A percentile compares a stretch with the other conserved stretches of the same genome.
phyloP scores from a whole-genome alignment of 64 coral and sea anemone genomes.

The Acropora tenuis region DNA sequence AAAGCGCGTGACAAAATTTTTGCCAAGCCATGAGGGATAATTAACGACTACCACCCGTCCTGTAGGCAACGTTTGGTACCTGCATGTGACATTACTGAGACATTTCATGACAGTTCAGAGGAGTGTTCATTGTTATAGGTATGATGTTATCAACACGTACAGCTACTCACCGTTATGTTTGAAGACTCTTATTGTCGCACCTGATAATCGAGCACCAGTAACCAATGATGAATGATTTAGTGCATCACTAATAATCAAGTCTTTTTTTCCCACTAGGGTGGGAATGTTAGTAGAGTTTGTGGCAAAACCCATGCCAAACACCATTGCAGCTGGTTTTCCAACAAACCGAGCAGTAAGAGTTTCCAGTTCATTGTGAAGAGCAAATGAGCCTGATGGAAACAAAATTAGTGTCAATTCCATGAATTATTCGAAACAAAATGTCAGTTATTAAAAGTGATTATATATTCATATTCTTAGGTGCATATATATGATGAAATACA shows the following conservation, averaged over 20 bases:
- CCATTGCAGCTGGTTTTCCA: conserved; percentile 90
- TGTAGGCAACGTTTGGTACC: no score
- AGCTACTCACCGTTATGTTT: conserved; percentile 90
- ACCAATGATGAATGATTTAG: conserved; percentile 94
- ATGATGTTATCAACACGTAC: no score
- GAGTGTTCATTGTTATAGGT: no score
- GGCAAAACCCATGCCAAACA: conserved; percentile 98
- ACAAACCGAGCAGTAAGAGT: conserved; percentile 88
- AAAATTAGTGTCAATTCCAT: background rate
- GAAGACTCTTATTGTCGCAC: conserved; percentile 93
- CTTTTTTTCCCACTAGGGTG: conserved; percentile 78
- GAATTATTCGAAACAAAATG: no score
- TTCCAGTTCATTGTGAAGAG: conserved; percentile 83
- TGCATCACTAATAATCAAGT: conserved; percentile 97
- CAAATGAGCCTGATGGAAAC: conserved; percentile 75
- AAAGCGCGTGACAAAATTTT: no score
- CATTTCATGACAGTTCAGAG: no score
- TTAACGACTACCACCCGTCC: no score
- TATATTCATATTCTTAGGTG: no score
- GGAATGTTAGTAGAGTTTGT: conserved; percentile 99
- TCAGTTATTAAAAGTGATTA: no score
- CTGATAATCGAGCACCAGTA: conserved; percentile 88
- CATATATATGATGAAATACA: no score
- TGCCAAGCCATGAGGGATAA: no score
- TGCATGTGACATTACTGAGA: no score